Evolutionary conservation across 2,888 invertebrate genomes (phyloP), one percentile per base, ranked within the genome.

Genomic region (Salticus scenicus): DNA sequence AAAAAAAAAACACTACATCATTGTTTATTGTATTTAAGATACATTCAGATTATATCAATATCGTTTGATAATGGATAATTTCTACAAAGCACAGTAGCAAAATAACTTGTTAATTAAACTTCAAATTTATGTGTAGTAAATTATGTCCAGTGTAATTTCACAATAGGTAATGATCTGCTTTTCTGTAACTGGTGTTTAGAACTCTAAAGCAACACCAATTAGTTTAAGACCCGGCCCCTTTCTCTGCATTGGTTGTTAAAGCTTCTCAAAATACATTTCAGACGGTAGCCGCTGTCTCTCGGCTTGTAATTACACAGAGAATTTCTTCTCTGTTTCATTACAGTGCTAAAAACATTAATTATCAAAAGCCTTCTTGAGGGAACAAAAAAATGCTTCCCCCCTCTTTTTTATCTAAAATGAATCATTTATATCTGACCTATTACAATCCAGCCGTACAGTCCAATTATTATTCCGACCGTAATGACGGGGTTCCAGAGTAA

Each of bases 321-420:
- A 82, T 82, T 82, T 76, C 82, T n/a, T 66, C 27, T n/a, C 12
- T 71, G 82, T 71, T 64, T 76, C 82, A 82, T 82, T 82, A 82
- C 82, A 82, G 82, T 64, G 76, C 82, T 82, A 82, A 76, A 82
- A 82, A 82, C 82, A 82, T 82, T 76, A 82, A 82, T 82, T 82
- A 82, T 82, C 64, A 82, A 76, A 47, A 57, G 24, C 24, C 24
- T 24, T 7, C 24, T 5, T 4, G 24, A n/a, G n/a, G n/a, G n/a
- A n/a, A n/a, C n/a, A 24, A 72, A 76, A 76, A 76, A 41, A 71
- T 28, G 20, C n/a, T 70, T 28, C 64, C 12, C 31, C 30, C 74
- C 57, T 51, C 71, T 63, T 75, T 75, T 75, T 70, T 42, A 17
- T 47, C 31, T 47, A 47, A 76, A 82, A 82, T 76, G 82, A 82